Conservation (phyloP, 2,888 invertebrate genomes). For the Trissonchulus sp. region DNA sequence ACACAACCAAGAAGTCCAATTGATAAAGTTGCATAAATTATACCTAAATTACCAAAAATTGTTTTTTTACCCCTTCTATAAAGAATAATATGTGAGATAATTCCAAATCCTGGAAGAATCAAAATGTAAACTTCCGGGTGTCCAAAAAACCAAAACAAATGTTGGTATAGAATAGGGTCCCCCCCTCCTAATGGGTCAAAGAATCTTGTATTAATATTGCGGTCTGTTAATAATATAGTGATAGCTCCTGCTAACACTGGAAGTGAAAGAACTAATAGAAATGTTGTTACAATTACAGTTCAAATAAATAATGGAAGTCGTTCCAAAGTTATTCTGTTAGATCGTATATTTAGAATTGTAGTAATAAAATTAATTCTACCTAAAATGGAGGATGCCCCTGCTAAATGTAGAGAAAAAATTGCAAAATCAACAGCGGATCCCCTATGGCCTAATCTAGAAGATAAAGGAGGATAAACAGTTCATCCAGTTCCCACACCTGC, state of each 20-base stretch:
- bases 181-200: constrained; percentile 74
- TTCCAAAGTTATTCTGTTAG: constrained; percentile 61
- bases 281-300: constrained; percentile 65
- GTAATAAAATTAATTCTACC: constrained; percentile 73
- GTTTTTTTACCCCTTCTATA: constrained; percentile 62
- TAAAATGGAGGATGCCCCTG: constrained; percentile 62
- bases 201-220: constrained; percentile 72
- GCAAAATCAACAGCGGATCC: constrained; percentile 68
- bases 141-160: constrained; percentile 80
- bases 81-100: constrained; percentile 71
- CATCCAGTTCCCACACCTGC: constrained; percentile 70
- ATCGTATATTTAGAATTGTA: constrained; percentile 68
- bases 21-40: constrained; percentile 73
- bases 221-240: constrained; percentile 71
- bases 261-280: constrained; percentile 64
- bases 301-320: constrained; percentile 69
- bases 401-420: constrained; percentile 70
- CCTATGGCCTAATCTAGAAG: constrained; percentile 62
- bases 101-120: constrained; percentile 74
- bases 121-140: constrained; percentile 80
- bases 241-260: constrained; percentile 73
- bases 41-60: constrained; percentile 45
- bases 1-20: constrained; percentile 76
- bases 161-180: constrained; percentile 72
- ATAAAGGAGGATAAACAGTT: constrained; percentile 69